Evolutionary conservation across 1,140 invertebrate species (phyloP).

Genomic region (Drosophila suzukii): DNA sequence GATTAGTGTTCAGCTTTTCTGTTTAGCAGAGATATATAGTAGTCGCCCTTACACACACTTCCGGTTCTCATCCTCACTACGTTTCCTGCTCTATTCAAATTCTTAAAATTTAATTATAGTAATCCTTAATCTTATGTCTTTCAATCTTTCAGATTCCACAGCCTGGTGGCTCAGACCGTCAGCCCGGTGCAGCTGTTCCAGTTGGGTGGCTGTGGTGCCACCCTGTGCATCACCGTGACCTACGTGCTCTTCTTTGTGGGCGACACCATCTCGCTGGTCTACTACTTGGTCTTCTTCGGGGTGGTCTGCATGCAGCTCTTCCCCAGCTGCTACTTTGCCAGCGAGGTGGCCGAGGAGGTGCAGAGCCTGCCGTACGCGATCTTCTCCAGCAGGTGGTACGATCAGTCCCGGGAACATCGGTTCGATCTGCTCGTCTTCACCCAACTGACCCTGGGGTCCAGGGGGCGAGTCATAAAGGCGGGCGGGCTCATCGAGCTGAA

Average conservation of each 20-base stretch:
- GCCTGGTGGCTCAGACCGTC: constrained; percentile 27
- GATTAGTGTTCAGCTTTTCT: too few relatives aligned
- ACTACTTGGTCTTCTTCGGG: constrained; percentile 43
- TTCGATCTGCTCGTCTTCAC: constrained; percentile 50
- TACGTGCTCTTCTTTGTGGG: constrained; percentile 61
- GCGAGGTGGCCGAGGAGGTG: constrained; percentile 50
- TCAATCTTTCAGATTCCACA: constrained; percentile 31
- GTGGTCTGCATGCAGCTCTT: constrained; percentile 65
- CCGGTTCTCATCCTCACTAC: too few relatives aligned
- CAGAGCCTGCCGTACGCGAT: constrained; percentile 56
- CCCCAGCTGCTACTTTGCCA: constrained; percentile 73
- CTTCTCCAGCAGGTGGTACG: constrained; percentile 66
- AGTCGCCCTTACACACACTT: too few relatives aligned
- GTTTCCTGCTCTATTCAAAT: too few relatives aligned
- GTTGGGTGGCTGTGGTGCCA: constrained; percentile 51
- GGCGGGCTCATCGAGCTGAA: constrained; percentile 61
- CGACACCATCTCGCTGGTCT: constrained; percentile 39
- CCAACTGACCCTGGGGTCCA: constrained; percentile 40
- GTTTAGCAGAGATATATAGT: too few relatives aligned
- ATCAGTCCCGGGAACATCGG: constrained; percentile 22
- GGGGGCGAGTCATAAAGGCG: constrained; percentile 39
- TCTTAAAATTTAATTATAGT: too few relatives aligned
- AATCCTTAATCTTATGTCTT: too few relatives aligned
- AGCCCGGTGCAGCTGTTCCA: constrained; percentile 54
- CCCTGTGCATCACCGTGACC: constrained; percentile 59